Evolutionary conservation across 2,797 vertebrate genomes (phyloP).

Genomic region (Peromyscus melanophrys): DNA sequence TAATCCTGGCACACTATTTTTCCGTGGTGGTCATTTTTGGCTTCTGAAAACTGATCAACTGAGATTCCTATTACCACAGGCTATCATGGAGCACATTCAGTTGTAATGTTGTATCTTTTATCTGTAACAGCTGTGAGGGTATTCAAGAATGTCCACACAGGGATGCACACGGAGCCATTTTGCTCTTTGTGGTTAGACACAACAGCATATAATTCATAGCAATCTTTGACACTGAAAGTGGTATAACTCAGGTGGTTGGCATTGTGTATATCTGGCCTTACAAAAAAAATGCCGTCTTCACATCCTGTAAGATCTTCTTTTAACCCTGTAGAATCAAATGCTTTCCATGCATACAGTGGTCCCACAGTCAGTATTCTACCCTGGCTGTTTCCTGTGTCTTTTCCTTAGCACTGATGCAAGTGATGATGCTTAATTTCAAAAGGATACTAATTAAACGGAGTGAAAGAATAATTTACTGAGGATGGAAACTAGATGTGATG

Average conservation of each 20-base stretch:
- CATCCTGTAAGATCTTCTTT: not conserved
- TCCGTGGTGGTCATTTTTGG: constrained; percentile 76
- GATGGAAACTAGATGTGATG: not conserved
- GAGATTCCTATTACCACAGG: constrained; percentile 67
- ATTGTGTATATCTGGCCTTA: constrained; percentile 38
- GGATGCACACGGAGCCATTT: constrained; percentile 66
- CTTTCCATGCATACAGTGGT: not conserved
- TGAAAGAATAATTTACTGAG: not conserved
- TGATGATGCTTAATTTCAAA: not conserved
- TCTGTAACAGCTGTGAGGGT: constrained; percentile 74
- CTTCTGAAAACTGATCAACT: constrained; percentile 81
- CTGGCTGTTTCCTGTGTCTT: not conserved
- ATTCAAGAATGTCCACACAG: constrained; percentile 70
- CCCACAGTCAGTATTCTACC: not conserved
- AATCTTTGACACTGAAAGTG: constrained; percentile 69
- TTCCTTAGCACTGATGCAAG: not conserved
- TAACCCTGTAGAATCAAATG: not conserved
- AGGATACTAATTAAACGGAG: not conserved
- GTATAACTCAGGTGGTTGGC: constrained; percentile 71
- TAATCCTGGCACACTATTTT: constrained; percentile 79
- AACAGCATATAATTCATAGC: constrained; percentile 79
- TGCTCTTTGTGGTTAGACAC: constrained; percentile 75
- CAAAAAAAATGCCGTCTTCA: constrained; percentile 57
- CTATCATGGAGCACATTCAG: constrained; percentile 77
- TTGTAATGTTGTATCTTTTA: constrained; percentile 77